These are phyloP conservation scores for Pachymerium ferrugineum DNA, from an alignment of 2,888 invertebrate genomes.

Conservation along the genomic window DNA sequence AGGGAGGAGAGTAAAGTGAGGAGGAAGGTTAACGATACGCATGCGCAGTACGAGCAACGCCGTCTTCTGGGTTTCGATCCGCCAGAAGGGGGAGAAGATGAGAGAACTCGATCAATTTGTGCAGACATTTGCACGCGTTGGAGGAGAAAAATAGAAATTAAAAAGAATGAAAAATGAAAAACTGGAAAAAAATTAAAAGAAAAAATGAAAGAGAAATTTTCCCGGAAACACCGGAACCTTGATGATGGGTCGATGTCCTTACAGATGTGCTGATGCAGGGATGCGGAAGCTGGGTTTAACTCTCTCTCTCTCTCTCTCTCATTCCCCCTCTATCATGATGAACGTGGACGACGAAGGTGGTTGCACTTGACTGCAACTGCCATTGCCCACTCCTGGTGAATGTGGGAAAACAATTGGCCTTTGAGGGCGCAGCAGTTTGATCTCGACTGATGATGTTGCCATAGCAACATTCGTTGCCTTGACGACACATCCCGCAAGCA, in stretches of 20 bases:
- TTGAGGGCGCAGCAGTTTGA: slow-evolving; percentile 32
- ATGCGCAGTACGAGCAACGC: slow-evolving; percentile 2
- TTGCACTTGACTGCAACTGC: slow-evolving; percentile 25
- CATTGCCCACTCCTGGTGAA: slow-evolving; percentile 25
- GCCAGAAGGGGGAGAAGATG: too few relatives aligned
- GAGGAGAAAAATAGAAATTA: too few relatives aligned
- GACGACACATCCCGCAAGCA: slow-evolving; percentile 32
- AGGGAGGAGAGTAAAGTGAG: slow-evolving; percentile 5
- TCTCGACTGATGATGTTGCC: slow-evolving; percentile 33
- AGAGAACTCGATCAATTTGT: slow-evolving; percentile 17
- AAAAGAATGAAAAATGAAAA: not conserved
- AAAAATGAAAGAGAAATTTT: not conserved
- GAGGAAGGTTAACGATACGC: slow-evolving; percentile 25
- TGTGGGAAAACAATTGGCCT: slow-evolving; percentile 33
- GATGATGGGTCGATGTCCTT: not conserved
- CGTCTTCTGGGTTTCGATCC: slow-evolving; percentile 24
- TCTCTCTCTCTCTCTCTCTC: too few relatives aligned
- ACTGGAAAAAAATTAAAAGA: not conserved
- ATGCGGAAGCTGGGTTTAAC: not conserved
- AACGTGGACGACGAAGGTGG: not conserved
- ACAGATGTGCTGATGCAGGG: not conserved
- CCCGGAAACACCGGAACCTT: too few relatives aligned
- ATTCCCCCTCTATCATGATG: too few relatives aligned
- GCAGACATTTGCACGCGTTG: not conserved
- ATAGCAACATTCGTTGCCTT: slow-evolving; percentile 33